Percentiles rank a stretch among this genome's conserved stretches.
Evolutionary conservation across 2,888 invertebrate genomes (phyloP).

Genomic region (Phymatocera aterrima): DNA sequence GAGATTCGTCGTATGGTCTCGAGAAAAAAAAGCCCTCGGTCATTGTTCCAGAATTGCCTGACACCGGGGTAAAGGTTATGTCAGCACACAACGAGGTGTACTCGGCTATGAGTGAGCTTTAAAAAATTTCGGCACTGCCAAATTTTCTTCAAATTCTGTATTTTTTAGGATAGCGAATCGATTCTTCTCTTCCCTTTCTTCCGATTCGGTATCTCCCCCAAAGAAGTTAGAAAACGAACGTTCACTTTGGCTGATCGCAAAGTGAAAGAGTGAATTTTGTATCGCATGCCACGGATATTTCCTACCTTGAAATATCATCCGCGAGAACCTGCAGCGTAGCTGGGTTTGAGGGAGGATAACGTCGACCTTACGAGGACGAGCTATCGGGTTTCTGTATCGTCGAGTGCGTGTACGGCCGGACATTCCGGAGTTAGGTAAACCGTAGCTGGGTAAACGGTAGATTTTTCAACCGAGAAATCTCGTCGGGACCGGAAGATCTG

Average conservation of each 20-base stretch:
- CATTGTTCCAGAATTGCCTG: background rate
- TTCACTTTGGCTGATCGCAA: too few species aligned
- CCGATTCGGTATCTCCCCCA: too few species aligned
- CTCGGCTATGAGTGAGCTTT: background rate
- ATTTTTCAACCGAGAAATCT: slow-evolving; percentile 21
- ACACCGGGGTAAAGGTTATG: background rate
- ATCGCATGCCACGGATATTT: too few species aligned
- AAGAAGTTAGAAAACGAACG: too few species aligned
- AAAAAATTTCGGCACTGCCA: background rate
- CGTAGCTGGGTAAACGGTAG: background rate
- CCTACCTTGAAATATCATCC: background rate
- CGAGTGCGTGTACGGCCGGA: slow-evolving; percentile 2
- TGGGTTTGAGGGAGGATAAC: background rate
- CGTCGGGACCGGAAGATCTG: slow-evolving; percentile 31
- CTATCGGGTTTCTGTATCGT: background rate
- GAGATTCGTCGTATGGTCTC: slow-evolving; percentile 19
- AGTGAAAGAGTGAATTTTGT: too few species aligned
- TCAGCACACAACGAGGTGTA: background rate
- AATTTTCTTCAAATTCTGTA: too few species aligned
- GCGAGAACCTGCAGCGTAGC: background rate
- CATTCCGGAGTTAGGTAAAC: slow-evolving; percentile 10
- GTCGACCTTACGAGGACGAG: background rate
- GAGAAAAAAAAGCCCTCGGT: slow-evolving; percentile 2
- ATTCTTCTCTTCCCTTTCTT: too few species aligned
- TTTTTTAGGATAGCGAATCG: too few species aligned